A percentile compares a stretch with the other conserved stretches of the same genome.
Conservation (phyloP, 1,140 invertebrate species). For the Armadillidium nasatum region DNA sequence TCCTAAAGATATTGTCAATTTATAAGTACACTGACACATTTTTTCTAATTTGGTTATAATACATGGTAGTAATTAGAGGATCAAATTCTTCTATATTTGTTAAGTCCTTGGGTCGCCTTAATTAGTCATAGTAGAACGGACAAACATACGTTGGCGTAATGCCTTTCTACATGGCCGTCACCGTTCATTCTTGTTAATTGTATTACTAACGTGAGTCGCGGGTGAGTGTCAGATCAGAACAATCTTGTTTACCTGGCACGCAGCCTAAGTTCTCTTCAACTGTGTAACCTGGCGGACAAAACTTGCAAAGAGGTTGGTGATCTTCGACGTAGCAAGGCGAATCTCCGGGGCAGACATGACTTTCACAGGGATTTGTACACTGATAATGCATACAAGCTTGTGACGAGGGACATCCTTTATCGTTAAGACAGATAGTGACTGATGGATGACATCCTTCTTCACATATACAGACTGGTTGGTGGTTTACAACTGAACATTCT, state of each 20-base stretch:
- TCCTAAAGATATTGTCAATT: no score
- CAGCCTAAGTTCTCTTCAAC: constrained; percentile 84
- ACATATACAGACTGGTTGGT: constrained; percentile 77
- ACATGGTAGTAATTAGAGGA: no score
- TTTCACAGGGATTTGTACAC: constrained; percentile 82
- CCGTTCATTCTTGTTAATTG: constrained; percentile 42
- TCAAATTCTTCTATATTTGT: neutral
- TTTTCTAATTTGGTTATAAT: no score
- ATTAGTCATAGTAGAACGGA: constrained; percentile 10
- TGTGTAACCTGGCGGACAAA: constrained; percentile 83
- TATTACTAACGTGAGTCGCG: constrained; percentile 29
- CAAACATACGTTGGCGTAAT: neutral
- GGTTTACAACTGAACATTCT: constrained; percentile 76
- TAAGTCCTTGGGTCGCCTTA: neutral
- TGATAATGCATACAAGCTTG: constrained; percentile 80
- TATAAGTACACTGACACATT: no score
- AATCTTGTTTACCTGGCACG: constrained; percentile 75
- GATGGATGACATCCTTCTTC: constrained; percentile 77
- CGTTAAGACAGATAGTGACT: constrained; percentile 78
- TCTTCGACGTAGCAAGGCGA: constrained; percentile 85
- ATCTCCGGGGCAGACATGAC: constrained; percentile 69
- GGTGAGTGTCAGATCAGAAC: constrained; percentile 16
- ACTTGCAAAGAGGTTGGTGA: constrained; percentile 87
- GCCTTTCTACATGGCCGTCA: constrained; percentile 28
- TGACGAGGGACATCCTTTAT: constrained; percentile 76